These are phyloP conservation scores for Lethrus apterus DNA, from an alignment of 1,140 invertebrate species.

Conservation along the genomic window DNA sequence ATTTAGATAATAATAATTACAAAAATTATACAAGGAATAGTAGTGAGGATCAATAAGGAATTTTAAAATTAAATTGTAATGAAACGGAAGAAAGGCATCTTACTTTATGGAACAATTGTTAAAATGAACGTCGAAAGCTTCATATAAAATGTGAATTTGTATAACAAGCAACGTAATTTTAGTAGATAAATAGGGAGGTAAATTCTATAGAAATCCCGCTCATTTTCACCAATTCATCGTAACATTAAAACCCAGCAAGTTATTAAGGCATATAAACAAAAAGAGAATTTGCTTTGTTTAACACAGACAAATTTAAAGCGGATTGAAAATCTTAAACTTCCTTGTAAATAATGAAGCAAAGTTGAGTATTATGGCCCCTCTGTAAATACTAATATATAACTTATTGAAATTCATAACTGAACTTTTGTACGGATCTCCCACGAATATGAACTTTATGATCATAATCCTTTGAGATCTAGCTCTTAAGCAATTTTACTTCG, in stretches of 20 bases:
- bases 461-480: constrained; percentile 23
- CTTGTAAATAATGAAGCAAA: constrained; percentile 26
- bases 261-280: constrained; percentile 11
- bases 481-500: constrained; percentile 25
- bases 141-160: too few relatives aligned
- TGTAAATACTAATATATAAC: constrained; percentile 32
- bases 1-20: too few relatives aligned
- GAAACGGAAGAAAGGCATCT: too few relatives aligned
- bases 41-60: too few relatives aligned
- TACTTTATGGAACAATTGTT: too few relatives aligned
- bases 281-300: constrained; percentile 26
- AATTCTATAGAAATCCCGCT: constrained; percentile 14
- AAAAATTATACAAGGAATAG: too few relatives aligned
- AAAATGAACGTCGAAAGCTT: too few relatives aligned
- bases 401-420: constrained; percentile 33
- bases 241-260: constrained; percentile 10
- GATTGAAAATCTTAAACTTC: constrained; percentile 28
- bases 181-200: too few relatives aligned
- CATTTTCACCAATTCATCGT: constrained; percentile 11
- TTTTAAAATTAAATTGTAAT: too few relatives aligned
- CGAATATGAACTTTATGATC: constrained; percentile 25
- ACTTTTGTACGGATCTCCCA: constrained; percentile 17
- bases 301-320: constrained; percentile 25
- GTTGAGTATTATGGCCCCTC: constrained; percentile 5
- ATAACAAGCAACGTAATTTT: too few relatives aligned